Conservation (phyloP, 2,888 invertebrate genomes). For the Ctena decussata region DNA sequence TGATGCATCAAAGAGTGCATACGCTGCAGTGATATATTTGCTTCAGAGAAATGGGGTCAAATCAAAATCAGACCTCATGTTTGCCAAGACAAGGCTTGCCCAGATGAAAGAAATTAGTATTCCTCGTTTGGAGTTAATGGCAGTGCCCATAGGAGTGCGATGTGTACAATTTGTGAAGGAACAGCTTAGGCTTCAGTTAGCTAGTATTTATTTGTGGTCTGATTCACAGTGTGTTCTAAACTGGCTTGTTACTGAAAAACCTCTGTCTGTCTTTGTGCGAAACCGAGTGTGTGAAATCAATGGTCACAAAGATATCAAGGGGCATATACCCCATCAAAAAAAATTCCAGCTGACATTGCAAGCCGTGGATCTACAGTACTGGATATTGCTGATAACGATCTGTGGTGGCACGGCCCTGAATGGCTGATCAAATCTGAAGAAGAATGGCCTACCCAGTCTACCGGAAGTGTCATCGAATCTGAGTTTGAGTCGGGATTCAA, state of each 20-base stretch:
- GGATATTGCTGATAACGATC: neutral
- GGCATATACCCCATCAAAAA: neutral
- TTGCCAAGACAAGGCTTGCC: constrained; percentile 21
- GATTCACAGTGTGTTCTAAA: constrained; percentile 9
- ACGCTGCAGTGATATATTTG: constrained; percentile 10
- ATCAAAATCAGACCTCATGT: constrained; percentile 5
- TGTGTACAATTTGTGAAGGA: constrained; percentile 9
- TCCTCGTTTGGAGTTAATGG: neutral
- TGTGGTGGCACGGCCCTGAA: constrained; percentile 23
- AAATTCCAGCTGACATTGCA: constrained; percentile 13
- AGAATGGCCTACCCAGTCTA: neutral
- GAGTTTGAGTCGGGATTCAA: neutral
- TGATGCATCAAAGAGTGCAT: constrained; percentile 18
- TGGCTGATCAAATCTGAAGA: neutral
- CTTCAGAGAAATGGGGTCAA: neutral
- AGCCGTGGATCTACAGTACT: neutral
- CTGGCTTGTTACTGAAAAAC: constrained; percentile 3
- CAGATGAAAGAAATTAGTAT: neutral
- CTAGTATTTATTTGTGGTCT: neutral
- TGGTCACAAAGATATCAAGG: neutral
- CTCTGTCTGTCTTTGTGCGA: constrained; percentile 6
- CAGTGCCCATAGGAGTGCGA: neutral
- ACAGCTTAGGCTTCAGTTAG: neutral
- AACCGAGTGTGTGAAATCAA: neutral
- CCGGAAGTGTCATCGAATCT: neutral